A percentile compares a stretch with the other conserved stretches of the same genome.
Conservation (phyloP, 2,797 vertebrate species). For the Thripadectes ignobilis region DNA sequence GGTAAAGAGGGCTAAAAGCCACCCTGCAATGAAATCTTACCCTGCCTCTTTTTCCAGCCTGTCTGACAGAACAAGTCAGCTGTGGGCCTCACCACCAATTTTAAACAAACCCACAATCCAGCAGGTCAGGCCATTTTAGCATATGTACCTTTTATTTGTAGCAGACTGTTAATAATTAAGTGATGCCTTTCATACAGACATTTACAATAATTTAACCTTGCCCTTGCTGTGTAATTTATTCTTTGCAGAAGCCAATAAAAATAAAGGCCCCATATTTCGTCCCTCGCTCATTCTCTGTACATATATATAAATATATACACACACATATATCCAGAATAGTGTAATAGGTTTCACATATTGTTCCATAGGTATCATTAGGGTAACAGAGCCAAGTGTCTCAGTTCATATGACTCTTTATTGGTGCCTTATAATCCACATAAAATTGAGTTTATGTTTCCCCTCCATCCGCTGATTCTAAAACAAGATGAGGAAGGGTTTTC, state of each 20-base stretch:
- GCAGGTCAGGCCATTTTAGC: conserved; percentile 57
- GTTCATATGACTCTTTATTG: conserved; percentile 68
- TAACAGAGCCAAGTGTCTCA: conserved; percentile 66
- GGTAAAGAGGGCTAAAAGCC: background rate
- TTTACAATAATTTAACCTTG: conserved; percentile 71
- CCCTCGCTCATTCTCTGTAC: conserved; percentile 1
- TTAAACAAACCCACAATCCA: conserved; percentile 28
- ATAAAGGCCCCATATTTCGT: conserved; percentile 61
- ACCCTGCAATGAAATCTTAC: conserved; percentile 49
- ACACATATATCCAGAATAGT: conserved; percentile 1
- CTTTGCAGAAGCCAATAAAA: conserved; percentile 70
- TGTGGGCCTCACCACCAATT: conserved; percentile 46
- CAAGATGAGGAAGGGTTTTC: conserved; percentile 24
- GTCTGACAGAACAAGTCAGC: conserved; percentile 54
- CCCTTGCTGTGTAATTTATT: conserved; percentile 63
- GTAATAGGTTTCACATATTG: conserved; percentile 73
- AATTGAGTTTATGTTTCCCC: conserved; percentile 64
- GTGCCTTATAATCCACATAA: conserved; percentile 67
- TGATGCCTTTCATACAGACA: conserved; percentile 72
- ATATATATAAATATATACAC: conserved; percentile 22
- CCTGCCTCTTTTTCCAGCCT: conserved; percentile 53
- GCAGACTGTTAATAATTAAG: conserved; percentile 70
- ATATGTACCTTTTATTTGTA: conserved; percentile 67
- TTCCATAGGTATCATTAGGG: conserved; percentile 63
- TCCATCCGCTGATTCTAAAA: conserved; percentile 23